Conservation (phyloP, 2,113 vertebrate species). For the Rhadina sibilatrix region DNA sequence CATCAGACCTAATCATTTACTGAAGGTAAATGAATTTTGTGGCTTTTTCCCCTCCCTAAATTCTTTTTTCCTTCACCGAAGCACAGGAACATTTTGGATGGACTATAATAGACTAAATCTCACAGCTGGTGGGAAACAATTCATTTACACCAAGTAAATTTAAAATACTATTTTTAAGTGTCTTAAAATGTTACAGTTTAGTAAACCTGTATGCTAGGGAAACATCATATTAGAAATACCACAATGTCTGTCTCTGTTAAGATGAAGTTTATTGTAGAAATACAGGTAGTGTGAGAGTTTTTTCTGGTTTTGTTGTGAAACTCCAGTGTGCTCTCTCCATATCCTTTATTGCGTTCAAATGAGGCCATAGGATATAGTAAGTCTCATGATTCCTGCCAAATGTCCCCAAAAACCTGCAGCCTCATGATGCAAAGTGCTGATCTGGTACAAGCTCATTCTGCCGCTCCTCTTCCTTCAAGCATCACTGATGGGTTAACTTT, state of each 20-base stretch:
- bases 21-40: background rate
- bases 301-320: background rate
- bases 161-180: background rate
- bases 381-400: background rate
- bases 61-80: background rate
- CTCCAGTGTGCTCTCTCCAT: background rate
- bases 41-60: rapidly evolving
- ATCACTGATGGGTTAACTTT: background rate
- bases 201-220: background rate
- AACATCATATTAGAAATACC: background rate
- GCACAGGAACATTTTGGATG: background rate
- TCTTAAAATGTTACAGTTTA: background rate
- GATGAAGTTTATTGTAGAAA: background rate
- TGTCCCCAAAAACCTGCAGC: background rate
- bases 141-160: background rate
- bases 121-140: background rate
- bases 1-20: background rate
- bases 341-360: background rate
- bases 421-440: background rate
- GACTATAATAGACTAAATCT: background rate
- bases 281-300: background rate
- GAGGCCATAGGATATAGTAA: background rate
- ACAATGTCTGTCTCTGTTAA: background rate
- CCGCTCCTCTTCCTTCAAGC: background rate
- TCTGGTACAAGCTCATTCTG: background rate